Base-by-base conservation (phyloP, 2,797 vertebrate genomes). In the Danio albolineatus region DNA sequence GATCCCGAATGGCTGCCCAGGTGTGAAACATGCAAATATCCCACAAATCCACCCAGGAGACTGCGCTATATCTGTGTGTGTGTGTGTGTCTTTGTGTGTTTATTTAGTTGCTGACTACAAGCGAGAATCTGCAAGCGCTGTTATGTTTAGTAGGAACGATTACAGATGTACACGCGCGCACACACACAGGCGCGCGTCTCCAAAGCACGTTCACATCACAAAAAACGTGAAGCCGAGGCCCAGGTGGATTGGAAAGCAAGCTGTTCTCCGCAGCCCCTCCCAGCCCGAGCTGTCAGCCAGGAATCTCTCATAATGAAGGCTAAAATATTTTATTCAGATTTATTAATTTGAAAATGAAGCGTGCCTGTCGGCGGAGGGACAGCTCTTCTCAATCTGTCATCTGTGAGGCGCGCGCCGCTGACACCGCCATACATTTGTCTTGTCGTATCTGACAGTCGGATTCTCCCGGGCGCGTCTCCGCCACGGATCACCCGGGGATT, bases 321-420 rank as follows among this genome's bases (percentile, higher is more conserved):
- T 96, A 96, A 98, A 98, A 98, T 98, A 98, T 98, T 98, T 98
- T 97, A 98, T 98, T 98, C 97, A 98, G 96, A 98, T 98, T 98
- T 98, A 98, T 98, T 98, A 98, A 98, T 98, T 98, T 97, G 96
- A 97, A 97, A 98, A 96, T 97, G 97, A 98, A 97, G 96, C 96
- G 95, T 95, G 96, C 95, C 97, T 96, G 97, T 98, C 96, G 96
- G 96, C 96, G 94, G 95, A 96, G 96, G 96, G 96, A 97, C 96
- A 97, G 95, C 96, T 97, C 96, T 96, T 96, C 96, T 98, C 97
- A 96, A 96, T 98, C 96, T 98, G 97, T 98, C 97, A 98, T 91
- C 93, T 92, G 91, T 92, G 94, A 97, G 95, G 95, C 95, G 95
- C 95, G 94, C 94, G 91, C 93, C 94, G 92, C 95, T 96, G 97